Base-by-base conservation (phyloP, 2,888 invertebrate genomes). In the Calliphora vomitoria region DNA sequence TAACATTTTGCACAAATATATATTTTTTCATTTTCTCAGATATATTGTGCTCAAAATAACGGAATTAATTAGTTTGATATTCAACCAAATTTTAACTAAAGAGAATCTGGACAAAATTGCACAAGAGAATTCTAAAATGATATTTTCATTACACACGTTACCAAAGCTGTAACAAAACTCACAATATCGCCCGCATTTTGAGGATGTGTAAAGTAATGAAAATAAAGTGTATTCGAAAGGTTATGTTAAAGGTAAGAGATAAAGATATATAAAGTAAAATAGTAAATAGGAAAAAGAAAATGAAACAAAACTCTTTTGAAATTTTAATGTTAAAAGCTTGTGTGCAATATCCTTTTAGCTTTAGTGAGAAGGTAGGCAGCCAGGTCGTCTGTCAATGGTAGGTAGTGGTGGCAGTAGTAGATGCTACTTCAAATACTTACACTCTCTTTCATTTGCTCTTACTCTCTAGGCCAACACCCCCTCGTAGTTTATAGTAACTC, bases 261-360 rank as follows among this genome's bases (percentile, higher is more conserved):
- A 64, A 78, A 68, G 20, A 68, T 55, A 66, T 20, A 50, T 44
- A 68, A 58, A 58, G 6, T 15, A 35, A 74, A 58, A 20, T 44
- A 35, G 44, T 58, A 44, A 35, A 15, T 44, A 60, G 25, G n/a
- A 58, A 62, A 25, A 18, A 68, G n/a, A 53, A 78, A 53, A 31
- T 44, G 20, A 76, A 76, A 55, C 50, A 20, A 71, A 79, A 72
- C 35, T 38, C 58, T 58, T 78, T 41, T 78, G 35, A 78, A 71
- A 76, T 31, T 69, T 71, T 83, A 69, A 83, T 72, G 55, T 31
- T 72, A 72, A 83, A 78, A 78, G 62, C 71, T 74, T 47, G 20
- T 55, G 15, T 60, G 75, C 60, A n/a, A n/a, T 75, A 75, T 75
- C 68, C 58, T 75, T 82, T 58, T 50, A 50, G 44, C 82, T 60